These are phyloP conservation scores for Eupithecia abbreviata DNA, from an alignment of 2,888 invertebrate species.

Conservation along the genomic window DNA sequence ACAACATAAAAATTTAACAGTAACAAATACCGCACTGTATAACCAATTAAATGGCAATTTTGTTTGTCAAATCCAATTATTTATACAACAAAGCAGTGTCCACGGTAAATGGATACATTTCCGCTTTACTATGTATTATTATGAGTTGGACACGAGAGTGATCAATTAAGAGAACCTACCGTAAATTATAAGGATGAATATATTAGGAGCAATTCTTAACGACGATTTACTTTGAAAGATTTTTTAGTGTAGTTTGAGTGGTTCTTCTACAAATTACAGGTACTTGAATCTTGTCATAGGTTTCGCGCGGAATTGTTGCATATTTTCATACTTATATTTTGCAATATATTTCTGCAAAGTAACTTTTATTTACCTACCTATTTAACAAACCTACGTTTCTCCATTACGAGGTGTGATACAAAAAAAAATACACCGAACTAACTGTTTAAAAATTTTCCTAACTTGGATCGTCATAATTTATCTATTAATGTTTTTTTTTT, in stretches of 20 bases:
- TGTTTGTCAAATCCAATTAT: conserved; percentile 6
- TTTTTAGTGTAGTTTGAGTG: too few relatives aligned
- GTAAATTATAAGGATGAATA: too few relatives aligned
- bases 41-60: conserved; percentile 7
- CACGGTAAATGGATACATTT: neutral
- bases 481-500: too few relatives aligned
- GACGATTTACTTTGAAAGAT: too few relatives aligned
- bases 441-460: neutral
- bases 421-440: neutral
- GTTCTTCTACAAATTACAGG: too few relatives aligned
- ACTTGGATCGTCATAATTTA: too few relatives aligned
- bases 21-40: neutral
- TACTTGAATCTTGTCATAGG: too few relatives aligned
- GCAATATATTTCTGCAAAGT: too few relatives aligned
- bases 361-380: neutral
- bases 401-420: neutral
- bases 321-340: too few relatives aligned
- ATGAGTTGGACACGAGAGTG: neutral
- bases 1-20: neutral
- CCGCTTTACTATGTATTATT: neutral
- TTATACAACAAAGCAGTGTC: neutral
- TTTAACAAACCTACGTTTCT: neutral
- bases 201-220: too few relatives aligned
- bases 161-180: neutral
- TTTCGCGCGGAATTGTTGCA: too few relatives aligned